These are phyloP conservation scores for Lymantria dispar DNA, from an alignment of 2,888 invertebrate genomes.

Conservation along the genomic window DNA sequence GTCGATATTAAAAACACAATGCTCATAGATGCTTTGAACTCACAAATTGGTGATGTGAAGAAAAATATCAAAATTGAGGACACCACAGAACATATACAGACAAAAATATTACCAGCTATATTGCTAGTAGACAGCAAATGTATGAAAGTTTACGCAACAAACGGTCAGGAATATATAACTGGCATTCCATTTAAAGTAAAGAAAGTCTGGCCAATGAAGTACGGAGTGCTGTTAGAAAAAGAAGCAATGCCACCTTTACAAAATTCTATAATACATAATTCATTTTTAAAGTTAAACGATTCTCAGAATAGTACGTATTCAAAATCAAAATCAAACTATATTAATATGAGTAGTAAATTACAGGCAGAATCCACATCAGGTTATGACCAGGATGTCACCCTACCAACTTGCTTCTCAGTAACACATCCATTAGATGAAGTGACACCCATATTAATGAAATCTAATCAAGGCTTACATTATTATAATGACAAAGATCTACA, in stretches of 20 bases:
- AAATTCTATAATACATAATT: constrained; percentile 56
- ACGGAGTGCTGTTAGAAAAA: constrained; percentile 92
- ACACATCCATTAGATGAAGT: constrained; percentile 96
- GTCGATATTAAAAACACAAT: constrained; percentile 79
- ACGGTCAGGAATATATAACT: constrained; percentile 92
- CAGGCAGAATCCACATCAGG: constrained; percentile 61
- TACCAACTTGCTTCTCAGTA: constrained; percentile 92
- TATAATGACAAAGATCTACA: constrained; percentile 85
- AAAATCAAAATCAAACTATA: constrained; percentile 48
- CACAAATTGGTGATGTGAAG: constrained; percentile 73
- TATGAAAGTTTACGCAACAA: constrained; percentile 88
- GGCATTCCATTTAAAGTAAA: constrained; percentile 91
- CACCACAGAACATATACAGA: constrained; percentile 74
- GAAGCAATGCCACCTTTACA: constrained; percentile 68
- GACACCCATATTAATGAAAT: constrained; percentile 90
- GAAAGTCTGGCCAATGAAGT: constrained; percentile 92
- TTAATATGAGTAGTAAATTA: constrained; percentile 65
- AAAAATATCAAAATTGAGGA: constrained; percentile 75
- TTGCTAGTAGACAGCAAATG: constrained; percentile 89
- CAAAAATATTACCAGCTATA: constrained; percentile 84
- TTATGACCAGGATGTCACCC: constrained; percentile 73
- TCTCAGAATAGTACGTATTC: constrained; percentile 63
- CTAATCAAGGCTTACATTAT: constrained; percentile 81
- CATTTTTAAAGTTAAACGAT: constrained; percentile 64
- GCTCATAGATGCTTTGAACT: constrained; percentile 75